These are phyloP conservation scores for Uloborus diversus DNA, from an alignment of 1,140 invertebrate species.

Conservation along the genomic window DNA sequence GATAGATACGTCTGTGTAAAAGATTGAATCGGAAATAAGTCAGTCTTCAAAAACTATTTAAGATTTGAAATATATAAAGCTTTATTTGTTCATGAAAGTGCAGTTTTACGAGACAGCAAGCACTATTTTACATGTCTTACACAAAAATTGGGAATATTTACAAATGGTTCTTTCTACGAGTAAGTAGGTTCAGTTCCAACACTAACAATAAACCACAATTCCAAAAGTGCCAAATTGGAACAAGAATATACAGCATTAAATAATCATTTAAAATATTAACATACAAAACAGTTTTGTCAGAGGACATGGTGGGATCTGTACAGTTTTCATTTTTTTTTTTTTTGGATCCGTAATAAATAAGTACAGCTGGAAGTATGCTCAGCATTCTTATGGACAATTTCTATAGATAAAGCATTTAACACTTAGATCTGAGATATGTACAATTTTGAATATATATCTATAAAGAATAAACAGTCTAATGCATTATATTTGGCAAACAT, in stretches of 20 bases:
- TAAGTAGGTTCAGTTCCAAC: constrained; percentile 47
- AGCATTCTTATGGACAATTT: not conserved
- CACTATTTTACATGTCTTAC: constrained; percentile 39
- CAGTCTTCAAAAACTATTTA: too few relatives aligned
- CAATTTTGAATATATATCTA: not conserved
- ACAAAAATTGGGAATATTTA: constrained; percentile 37
- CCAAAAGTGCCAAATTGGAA: constrained; percentile 11
- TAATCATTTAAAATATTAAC: constrained; percentile 30
- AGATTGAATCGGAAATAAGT: too few relatives aligned
- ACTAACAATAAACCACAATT: constrained; percentile 43
- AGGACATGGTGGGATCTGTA: not conserved
- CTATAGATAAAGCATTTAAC: not conserved
- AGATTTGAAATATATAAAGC: constrained; percentile 53
- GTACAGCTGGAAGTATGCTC: not conserved
- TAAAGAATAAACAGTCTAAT: too few relatives aligned
- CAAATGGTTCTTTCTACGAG: constrained; percentile 19
- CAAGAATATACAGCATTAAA: constrained; percentile 28
- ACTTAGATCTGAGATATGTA: not conserved
- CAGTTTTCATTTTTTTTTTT: not conserved
- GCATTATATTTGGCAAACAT: too few relatives aligned
- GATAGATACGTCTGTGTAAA: too few relatives aligned
- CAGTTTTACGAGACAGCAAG: constrained; percentile 40
- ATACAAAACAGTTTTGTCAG: constrained; percentile 2
- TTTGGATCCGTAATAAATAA: not conserved
- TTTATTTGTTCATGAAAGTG: constrained; percentile 56